Percentiles rank a stretch among this genome's conserved stretches.
phyloP scores from a whole-genome alignment of 2,888 invertebrate genomes.

The Deilephila elpenor region DNA sequence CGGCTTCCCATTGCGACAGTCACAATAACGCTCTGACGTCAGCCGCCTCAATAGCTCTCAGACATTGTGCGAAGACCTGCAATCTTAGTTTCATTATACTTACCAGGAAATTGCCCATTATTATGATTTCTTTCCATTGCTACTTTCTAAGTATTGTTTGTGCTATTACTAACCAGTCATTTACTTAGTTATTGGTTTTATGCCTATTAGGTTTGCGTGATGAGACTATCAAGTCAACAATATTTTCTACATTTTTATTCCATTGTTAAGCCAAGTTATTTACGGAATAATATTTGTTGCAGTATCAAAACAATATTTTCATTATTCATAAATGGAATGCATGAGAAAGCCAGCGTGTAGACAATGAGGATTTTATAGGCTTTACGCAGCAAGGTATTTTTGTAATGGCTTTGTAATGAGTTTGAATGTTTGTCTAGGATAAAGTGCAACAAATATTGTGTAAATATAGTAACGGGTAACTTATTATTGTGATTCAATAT shows the following conservation, averaged over 20 bases:
- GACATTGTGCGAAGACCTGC: slow-evolving; percentile 17
- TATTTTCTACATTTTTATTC: too few relatives aligned
- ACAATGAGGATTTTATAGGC: too few relatives aligned
- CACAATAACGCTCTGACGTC: slow-evolving; percentile 11
- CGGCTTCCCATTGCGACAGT: not conserved
- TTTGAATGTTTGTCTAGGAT: slow-evolving; percentile 10
- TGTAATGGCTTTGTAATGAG: not conserved
- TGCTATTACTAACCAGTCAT: not conserved
- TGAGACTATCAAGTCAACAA: too few relatives aligned
- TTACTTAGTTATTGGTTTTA: not conserved
- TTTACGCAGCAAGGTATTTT: too few relatives aligned
- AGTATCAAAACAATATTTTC: too few relatives aligned
- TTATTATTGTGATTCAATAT: too few relatives aligned
- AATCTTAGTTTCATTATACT: slow-evolving; percentile 21
- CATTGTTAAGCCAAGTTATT: too few relatives aligned
- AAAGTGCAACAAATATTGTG: not conserved
- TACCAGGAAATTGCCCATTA: slow-evolving; percentile 11
- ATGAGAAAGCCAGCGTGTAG: too few relatives aligned
- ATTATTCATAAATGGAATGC: too few relatives aligned
- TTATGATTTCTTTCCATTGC: slow-evolving; percentile 16
- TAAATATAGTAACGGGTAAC: not conserved
- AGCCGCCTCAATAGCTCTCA: not conserved
- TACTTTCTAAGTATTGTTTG: not conserved
- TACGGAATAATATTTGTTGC: too few relatives aligned
- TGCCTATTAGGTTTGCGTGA: too few relatives aligned